Percentiles rank a stretch among this genome's conserved stretches.
Conservation (phyloP, 2,113 vertebrate genomes). For the Pycnonotus jocosus region DNA sequence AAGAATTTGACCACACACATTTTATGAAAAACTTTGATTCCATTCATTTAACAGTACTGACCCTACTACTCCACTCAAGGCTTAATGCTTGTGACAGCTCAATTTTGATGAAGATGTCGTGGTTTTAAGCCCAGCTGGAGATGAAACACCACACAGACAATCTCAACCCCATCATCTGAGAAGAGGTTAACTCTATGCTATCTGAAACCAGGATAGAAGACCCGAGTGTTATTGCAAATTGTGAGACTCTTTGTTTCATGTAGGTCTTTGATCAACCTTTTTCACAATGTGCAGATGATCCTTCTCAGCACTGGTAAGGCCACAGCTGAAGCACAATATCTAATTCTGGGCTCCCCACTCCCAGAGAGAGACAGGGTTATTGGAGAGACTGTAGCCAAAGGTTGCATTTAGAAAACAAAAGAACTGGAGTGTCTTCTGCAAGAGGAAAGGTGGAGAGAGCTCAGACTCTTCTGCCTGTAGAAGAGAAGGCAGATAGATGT, state of each 20-base stretch:
- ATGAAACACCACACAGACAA: background rate
- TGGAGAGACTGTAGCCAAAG: background rate
- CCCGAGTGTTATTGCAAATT: background rate
- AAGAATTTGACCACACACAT: background rate
- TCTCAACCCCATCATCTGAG: background rate
- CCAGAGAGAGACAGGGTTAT: fast-evolving
- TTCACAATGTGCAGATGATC: background rate
- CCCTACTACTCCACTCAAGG: background rate
- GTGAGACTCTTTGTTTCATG: background rate
- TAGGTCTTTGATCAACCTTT: background rate
- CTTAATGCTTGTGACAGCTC: background rate
- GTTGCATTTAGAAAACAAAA: background rate
- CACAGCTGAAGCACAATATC: background rate
- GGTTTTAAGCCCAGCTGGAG: background rate
- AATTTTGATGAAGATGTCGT: background rate
- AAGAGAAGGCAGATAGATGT: background rate
- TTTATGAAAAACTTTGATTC: background rate
- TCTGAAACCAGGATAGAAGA: background rate
- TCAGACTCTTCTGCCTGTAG: background rate
- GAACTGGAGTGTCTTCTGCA: fast-evolving
- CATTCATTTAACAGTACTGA: background rate
- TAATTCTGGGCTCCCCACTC: background rate
- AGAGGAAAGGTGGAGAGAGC: background rate
- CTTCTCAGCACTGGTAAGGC: background rate
- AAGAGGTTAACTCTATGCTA: background rate